These are phyloP conservation scores for Drosophila miranda DNA, from an alignment of 1,140 invertebrate species.

Conservation along the genomic window DNA sequence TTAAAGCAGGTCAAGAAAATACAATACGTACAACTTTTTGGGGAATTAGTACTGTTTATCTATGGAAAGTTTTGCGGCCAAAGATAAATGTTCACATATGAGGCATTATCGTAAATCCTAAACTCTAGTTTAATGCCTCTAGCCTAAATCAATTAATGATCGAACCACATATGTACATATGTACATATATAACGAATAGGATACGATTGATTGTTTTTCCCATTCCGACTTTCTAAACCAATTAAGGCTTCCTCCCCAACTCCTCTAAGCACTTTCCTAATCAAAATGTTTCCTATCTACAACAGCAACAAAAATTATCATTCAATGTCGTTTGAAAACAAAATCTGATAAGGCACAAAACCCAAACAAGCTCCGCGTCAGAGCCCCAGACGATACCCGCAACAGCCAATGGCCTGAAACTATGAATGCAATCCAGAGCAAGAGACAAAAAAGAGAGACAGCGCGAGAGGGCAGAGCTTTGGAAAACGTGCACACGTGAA, in stretches of 20 bases:
- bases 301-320: constrained; percentile 27
- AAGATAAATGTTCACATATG: too few relatives aligned
- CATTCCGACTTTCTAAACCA: constrained; percentile 37
- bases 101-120: too few relatives aligned
- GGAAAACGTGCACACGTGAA: constrained; percentile 47
- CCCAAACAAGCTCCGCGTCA: constrained; percentile 45
- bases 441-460: constrained; percentile 4
- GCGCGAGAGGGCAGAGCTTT: constrained; percentile 19
- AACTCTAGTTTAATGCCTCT: too few relatives aligned
- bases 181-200: too few relatives aligned
- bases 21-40: too few relatives aligned
- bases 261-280: constrained; percentile 9
- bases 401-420: constrained; percentile 8
- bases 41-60: too few relatives aligned
- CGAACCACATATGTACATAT: too few relatives aligned
- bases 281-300: constrained; percentile 41
- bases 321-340: constrained; percentile 70
- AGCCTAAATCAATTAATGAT: too few relatives aligned
- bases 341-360: constrained; percentile 65
- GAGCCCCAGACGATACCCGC: constrained; percentile 8
- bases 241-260: constrained; percentile 4
- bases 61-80: too few relatives aligned
- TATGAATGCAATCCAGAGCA: constrained; percentile 17
- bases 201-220: constrained; percentile 18
- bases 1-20: too few relatives aligned